Evolutionary conservation across 2,888 invertebrate genomes (phyloP).

Genomic region (Parnassius apollo): DNA sequence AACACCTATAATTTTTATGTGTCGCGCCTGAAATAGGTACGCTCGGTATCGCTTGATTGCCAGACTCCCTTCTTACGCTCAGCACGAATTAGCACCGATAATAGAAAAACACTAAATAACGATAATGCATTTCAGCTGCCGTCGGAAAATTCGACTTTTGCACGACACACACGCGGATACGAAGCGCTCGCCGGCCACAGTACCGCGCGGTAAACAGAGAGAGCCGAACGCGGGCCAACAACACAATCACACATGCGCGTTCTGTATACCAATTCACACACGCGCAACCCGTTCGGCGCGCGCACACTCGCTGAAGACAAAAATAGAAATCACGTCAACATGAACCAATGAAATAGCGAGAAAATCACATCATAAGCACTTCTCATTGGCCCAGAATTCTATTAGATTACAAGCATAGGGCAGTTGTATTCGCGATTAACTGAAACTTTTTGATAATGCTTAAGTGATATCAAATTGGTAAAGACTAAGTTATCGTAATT

Average conservation of each 20-base stretch:
- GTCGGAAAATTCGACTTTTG: conserved; percentile 69
- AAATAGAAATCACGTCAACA: conserved; percentile 74
- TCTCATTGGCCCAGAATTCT: conserved; percentile 64
- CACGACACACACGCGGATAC: conserved; percentile 77
- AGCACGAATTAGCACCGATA: conserved; percentile 67
- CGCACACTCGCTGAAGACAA: conserved; percentile 59
- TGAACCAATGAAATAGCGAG: conserved; percentile 53
- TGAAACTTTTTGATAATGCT: conserved; percentile 75
- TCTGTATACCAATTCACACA: conserved; percentile 36
- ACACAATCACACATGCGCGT: conserved; percentile 63
- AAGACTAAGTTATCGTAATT: conserved; percentile 48
- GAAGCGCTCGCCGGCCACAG: conserved; percentile 83
- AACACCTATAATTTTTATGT: conserved; percentile 72
- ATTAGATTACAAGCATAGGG: conserved; percentile 68
- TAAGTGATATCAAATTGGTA: conserved; percentile 69
- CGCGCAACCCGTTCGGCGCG: conserved; percentile 51
- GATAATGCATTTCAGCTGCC: conserved; percentile 57
- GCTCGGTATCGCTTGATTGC: conserved; percentile 41
- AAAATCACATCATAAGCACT: conserved; percentile 57
- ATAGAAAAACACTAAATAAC: conserved; percentile 69
- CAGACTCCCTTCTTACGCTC: conserved; percentile 56
- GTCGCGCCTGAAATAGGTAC: conserved; percentile 63
- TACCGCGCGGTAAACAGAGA: conserved; percentile 79
- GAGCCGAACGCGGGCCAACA: conserved; percentile 56
- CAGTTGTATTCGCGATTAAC: conserved; percentile 76